Evolutionary conservation across 1,140 invertebrate genomes (phyloP).

Genomic region (Bombus ignitus): DNA sequence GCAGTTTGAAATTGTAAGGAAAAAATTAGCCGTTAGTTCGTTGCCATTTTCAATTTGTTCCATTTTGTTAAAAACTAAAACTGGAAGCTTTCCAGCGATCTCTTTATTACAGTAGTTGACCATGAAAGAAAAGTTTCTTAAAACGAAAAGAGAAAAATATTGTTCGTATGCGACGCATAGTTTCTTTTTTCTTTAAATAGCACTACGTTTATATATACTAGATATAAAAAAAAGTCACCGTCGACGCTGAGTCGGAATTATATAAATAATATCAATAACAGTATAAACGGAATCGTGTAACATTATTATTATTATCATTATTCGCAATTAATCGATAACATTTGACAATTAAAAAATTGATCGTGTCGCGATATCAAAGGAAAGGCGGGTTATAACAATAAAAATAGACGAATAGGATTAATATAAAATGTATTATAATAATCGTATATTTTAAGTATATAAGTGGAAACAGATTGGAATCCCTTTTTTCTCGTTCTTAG

Average conservation of each 20-base stretch:
- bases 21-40: slow-evolving; percentile 20
- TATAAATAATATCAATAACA: slow-evolving; percentile 19
- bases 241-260: background rate
- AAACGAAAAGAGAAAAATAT: background rate
- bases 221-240: background rate
- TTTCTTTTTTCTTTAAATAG: slow-evolving; percentile 6
- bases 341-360: slow-evolving; percentile 11
- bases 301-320: background rate
- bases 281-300: slow-evolving; percentile 24
- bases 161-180: background rate
- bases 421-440: slow-evolving; percentile 82
- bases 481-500: slow-evolving; percentile 19
- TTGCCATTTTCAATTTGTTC: slow-evolving; percentile 15
- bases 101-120: too few relatives aligned
- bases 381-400: slow-evolving; percentile 46
- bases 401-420: slow-evolving; percentile 73
- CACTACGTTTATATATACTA: background rate
- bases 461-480: slow-evolving; percentile 67
- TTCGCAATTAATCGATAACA: background rate
- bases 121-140: background rate
- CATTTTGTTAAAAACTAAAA: background rate
- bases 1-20: background rate
- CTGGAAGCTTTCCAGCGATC: background rate
- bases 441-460: slow-evolving; percentile 70
- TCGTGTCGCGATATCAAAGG: background rate